phyloP scores from a whole-genome alignment of 2,888 invertebrate genomes.

The Hetaerina titia region DNA sequence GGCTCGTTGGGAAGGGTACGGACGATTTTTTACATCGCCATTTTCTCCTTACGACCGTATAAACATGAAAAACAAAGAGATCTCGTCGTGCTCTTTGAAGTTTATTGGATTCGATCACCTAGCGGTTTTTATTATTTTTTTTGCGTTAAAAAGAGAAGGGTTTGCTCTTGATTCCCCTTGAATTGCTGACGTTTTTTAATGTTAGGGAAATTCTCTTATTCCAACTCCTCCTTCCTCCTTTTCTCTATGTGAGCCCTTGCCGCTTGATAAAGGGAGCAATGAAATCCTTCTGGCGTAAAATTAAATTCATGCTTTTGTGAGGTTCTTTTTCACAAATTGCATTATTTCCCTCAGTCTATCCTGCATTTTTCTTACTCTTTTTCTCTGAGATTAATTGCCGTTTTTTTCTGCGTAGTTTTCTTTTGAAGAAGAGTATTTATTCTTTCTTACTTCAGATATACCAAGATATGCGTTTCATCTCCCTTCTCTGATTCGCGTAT shows the following conservation, averaged over 20 bases:
- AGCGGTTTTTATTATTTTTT: conserved; percentile 29
- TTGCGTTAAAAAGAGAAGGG: not conserved
- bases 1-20: conserved; percentile 29
- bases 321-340: conserved; percentile 25
- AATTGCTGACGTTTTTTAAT: conserved; percentile 40
- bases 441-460: not conserved
- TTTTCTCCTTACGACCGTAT: conserved; percentile 58
- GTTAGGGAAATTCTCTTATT: conserved; percentile 58
- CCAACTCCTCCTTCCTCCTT: not conserved
- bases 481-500: not conserved
- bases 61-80: conserved; percentile 52
- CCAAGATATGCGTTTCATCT: no score
- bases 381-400: not conserved
- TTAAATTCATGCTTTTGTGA: conserved; percentile 58
- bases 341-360: not conserved
- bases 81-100: conserved; percentile 44
- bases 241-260: not conserved
- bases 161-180: conserved; percentile 53
- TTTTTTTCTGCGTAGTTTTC: not conserved
- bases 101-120: conserved; percentile 64
- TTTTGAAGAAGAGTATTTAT: not conserved
- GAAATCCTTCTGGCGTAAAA: conserved; percentile 47
- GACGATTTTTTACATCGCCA: conserved; percentile 41
- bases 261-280: conserved; percentile 51
- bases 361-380: not conserved